A percentile compares a stretch with the other conserved stretches of the same genome.
Evolutionary conservation across 2,797 vertebrate genomes (phyloP).

Genomic region (Lagorchestes hirsutus): DNA sequence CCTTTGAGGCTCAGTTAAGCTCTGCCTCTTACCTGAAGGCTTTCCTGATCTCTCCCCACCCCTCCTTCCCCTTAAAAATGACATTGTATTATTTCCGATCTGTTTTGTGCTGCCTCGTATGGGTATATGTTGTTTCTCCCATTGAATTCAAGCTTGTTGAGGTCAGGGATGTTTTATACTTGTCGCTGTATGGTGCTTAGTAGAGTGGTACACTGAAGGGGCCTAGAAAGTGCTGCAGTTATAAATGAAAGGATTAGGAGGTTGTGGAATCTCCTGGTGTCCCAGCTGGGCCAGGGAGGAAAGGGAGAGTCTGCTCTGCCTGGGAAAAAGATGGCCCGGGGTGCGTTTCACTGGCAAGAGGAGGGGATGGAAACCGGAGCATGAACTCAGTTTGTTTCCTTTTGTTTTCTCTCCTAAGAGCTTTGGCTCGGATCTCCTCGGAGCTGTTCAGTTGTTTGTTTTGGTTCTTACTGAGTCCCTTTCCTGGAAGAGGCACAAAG

Average conservation of each 20-base stretch:
- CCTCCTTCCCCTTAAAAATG: neutral
- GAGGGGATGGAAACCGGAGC: constrained; percentile 31
- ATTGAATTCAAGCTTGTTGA: neutral
- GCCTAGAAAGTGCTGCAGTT: neutral
- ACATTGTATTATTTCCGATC: accelerated
- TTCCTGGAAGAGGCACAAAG: constrained; percentile 78
- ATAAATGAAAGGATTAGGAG: neutral
- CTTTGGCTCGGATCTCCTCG: constrained; percentile 63
- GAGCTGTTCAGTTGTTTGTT: constrained; percentile 76
- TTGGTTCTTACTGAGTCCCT: constrained; percentile 76
- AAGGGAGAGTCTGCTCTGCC: neutral
- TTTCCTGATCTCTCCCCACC: neutral
- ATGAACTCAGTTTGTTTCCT: neutral
- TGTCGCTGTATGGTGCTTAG: neutral
- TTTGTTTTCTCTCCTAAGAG: constrained; percentile 37
- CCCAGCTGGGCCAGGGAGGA: neutral
- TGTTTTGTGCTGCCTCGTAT: neutral
- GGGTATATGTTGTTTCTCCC: neutral
- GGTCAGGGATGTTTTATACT: neutral
- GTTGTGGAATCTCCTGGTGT: constrained; percentile 23
- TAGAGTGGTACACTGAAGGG: neutral
- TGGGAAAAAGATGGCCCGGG: neutral
- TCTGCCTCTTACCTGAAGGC: neutral
- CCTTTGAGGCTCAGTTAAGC: neutral
- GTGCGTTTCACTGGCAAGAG: neutral